These are phyloP conservation scores for Amblyteles armatorius DNA, from an alignment of 2,888 invertebrate species.

Conservation along the genomic window DNA sequence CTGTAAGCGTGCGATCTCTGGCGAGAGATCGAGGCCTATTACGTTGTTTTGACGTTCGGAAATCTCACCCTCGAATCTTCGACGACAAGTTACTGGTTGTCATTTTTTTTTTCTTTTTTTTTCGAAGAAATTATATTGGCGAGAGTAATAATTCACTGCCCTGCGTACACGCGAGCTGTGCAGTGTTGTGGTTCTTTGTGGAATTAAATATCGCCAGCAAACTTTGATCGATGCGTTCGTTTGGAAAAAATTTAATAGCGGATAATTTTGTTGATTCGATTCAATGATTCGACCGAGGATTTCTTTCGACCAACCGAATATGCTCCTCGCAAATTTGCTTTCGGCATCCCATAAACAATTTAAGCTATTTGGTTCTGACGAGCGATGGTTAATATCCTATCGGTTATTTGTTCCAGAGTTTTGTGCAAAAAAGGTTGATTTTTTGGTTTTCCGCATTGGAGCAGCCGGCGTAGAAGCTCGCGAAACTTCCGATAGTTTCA, in stretches of 20 bases:
- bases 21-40: slow-evolving; percentile 17
- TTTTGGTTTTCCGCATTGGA: neutral
- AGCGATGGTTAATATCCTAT: too few relatives aligned
- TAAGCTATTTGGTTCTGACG: too few relatives aligned
- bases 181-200: too few relatives aligned
- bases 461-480: too few relatives aligned
- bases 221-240: neutral
- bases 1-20: slow-evolving; percentile 33
- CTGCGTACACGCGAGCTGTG: too few relatives aligned
- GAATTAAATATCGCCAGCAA: neutral
- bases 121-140: neutral
- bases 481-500: too few relatives aligned
- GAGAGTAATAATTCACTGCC: neutral
- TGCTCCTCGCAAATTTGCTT: too few relatives aligned
- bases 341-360: too few relatives aligned
- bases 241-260: too few relatives aligned
- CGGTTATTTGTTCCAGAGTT: neutral
- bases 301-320: too few relatives aligned
- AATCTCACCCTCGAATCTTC: slow-evolving; percentile 16
- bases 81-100: neutral
- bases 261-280: too few relatives aligned
- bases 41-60: slow-evolving; percentile 17
- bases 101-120: neutral
- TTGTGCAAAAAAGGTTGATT: neutral
- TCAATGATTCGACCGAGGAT: too few relatives aligned